These are phyloP conservation scores for Pomacea maculata DNA, from an alignment of 1,140 invertebrate genomes.

Conservation along the genomic window DNA sequence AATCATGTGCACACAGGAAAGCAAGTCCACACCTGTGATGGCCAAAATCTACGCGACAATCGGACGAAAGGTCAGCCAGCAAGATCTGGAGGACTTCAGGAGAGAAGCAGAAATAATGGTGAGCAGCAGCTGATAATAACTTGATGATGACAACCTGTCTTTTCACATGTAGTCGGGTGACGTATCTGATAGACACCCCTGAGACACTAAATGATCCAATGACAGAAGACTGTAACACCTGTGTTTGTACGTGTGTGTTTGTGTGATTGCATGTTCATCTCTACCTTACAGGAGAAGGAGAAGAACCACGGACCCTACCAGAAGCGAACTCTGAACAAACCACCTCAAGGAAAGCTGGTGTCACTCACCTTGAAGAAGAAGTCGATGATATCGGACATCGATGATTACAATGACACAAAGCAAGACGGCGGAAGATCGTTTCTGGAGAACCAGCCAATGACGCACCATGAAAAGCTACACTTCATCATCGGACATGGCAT, in stretches of 20 bases:
- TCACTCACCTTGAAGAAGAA: conserved; percentile 95
- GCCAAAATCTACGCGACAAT: conserved; percentile 97
- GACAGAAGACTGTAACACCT: no score
- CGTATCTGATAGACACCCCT: no score
- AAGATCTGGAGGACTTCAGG: conserved; percentile 97
- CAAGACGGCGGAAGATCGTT: conserved; percentile 81
- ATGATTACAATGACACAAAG: conserved; percentile 41
- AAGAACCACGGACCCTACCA: conserved; percentile 37
- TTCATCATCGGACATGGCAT: conserved; percentile 99
- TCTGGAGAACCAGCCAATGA: conserved; percentile 94
- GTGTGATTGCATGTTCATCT: neutral
- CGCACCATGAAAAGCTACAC: conserved; percentile 97
- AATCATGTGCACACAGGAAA: no score
- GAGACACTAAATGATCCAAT: no score
- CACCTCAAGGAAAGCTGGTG: conserved; percentile 88
- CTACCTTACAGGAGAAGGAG: conserved; percentile 52
- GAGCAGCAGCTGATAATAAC: conserved; percentile 28
- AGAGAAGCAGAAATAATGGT: conserved; percentile 87
- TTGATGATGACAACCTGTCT: no score
- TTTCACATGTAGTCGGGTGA: no score
- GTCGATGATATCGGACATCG: conserved; percentile 91
- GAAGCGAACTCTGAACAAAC: conserved; percentile 50
- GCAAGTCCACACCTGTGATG: conserved; percentile 87
- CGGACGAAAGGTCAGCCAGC: conserved; percentile 90
- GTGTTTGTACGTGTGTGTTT: neutral